phyloP scores from a whole-genome alignment of 2,113 vertebrate species.

The Prietella phreatophila region DNA sequence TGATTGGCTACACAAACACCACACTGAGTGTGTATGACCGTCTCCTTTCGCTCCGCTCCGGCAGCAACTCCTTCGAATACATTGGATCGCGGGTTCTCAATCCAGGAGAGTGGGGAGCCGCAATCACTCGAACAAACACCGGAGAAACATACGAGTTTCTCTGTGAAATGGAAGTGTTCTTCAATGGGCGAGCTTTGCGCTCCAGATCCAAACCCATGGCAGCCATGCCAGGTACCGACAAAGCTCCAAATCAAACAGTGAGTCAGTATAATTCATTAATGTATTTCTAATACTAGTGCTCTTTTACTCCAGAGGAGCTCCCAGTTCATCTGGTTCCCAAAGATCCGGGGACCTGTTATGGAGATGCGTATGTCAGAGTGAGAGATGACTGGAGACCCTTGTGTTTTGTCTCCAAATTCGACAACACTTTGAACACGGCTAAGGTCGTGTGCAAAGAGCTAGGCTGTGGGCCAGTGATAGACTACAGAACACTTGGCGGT shows the following conservation, averaged over 20 bases:
- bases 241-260: not conserved
- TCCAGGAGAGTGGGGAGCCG: not conserved
- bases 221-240: constrained; percentile 39
- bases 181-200: constrained; percentile 20
- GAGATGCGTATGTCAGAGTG: constrained; percentile 22
- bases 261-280: not conserved
- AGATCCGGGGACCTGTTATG: constrained; percentile 8
- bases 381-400: constrained; percentile 24
- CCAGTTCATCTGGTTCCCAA: constrained; percentile 7
- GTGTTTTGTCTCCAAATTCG: not conserved
- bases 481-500: not conserved
- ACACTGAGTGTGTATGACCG: constrained; percentile 40
- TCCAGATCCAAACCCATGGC: constrained; percentile 20
- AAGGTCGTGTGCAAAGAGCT: constrained; percentile 30
- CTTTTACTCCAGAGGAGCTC: constrained; percentile 32
- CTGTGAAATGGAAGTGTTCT: constrained; percentile 41
- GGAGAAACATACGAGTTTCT: not conserved
- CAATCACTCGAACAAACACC: not conserved
- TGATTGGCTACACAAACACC: not conserved
- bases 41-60: not conserved
- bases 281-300: not conserved
- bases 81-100: constrained; percentile 11
- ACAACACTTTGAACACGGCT: not conserved
- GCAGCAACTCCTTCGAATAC: not conserved
- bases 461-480: constrained; percentile 27